These are phyloP conservation scores for Erynnis tages DNA, from an alignment of 2,888 invertebrate genomes.

Conservation along the genomic window DNA sequence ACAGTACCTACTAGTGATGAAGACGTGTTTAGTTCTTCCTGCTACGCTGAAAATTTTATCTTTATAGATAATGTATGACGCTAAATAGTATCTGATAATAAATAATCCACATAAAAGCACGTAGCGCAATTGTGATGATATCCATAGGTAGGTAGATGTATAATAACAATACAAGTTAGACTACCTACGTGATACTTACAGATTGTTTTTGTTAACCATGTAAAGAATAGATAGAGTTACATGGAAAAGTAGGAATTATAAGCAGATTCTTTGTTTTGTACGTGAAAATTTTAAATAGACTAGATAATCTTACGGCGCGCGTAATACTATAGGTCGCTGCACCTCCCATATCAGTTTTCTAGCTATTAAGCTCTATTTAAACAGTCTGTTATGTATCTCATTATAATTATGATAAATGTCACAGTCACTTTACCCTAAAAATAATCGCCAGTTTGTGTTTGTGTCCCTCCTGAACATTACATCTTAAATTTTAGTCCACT, in stretches of 20 bases:
- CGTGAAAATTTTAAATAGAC: slow-evolving; percentile 4
- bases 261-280: background rate
- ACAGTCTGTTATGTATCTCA: background rate
- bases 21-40: slow-evolving; percentile 57
- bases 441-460: too few relatives aligned
- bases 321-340: background rate
- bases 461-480: too few relatives aligned
- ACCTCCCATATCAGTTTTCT: background rate
- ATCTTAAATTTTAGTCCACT: too few relatives aligned
- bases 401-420: too few relatives aligned
- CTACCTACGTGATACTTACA: slow-evolving; percentile 12
- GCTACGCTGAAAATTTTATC: slow-evolving; percentile 61
- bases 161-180: slow-evolving; percentile 20
- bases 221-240: slow-evolving; percentile 10
- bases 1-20: slow-evolving; percentile 44
- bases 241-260: slow-evolving; percentile 1
- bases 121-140: slow-evolving; percentile 36
- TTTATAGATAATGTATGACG: slow-evolving; percentile 61
- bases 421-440: too few relatives aligned
- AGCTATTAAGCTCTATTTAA: background rate
- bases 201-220: slow-evolving; percentile 1
- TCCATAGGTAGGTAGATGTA: slow-evolving; percentile 18
- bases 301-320: background rate
- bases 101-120: slow-evolving; percentile 48
- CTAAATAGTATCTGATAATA: slow-evolving; percentile 50